A percentile compares a stretch with the other conserved stretches of the same genome.
phyloP scores from a whole-genome alignment of 2,888 invertebrate genomes.

The Tubulanus polymorphus region DNA sequence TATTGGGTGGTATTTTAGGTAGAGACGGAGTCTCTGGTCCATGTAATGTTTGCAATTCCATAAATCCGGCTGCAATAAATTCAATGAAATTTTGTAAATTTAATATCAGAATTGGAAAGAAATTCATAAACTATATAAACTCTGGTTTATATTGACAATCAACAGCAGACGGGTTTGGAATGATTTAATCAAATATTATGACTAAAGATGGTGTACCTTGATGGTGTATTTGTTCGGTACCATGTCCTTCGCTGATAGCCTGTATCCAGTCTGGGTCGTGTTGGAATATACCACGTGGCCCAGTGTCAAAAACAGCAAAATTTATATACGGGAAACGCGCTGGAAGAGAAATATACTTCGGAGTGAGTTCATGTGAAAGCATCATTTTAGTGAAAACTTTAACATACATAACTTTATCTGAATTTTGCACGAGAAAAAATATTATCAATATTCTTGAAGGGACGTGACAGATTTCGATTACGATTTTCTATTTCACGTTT shows the following conservation, averaged over 20 bases:
- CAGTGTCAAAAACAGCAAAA: slow-evolving; percentile 19
- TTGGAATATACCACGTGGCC: background rate
- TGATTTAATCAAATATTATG: too few relatives aligned
- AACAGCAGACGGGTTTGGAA: too few relatives aligned
- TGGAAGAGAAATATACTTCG: background rate
- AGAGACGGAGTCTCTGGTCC: slow-evolving; percentile 25
- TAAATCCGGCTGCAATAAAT: slow-evolving; percentile 12
- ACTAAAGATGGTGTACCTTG: too few relatives aligned
- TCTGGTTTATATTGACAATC: too few relatives aligned
- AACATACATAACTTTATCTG: too few relatives aligned
- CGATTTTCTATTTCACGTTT: too few relatives aligned
- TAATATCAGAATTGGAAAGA: too few relatives aligned
- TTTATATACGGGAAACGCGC: slow-evolving; percentile 20
- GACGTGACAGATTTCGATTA: too few relatives aligned
- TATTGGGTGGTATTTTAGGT: slow-evolving; percentile 36
- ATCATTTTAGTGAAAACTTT: too few relatives aligned
- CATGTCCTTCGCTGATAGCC: background rate
- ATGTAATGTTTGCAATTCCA: slow-evolving; percentile 21
- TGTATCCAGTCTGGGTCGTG: background rate
- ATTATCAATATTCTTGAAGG: too few relatives aligned
- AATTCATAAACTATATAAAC: too few relatives aligned
- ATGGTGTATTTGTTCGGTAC: slow-evolving; percentile 5
- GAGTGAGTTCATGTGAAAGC: background rate
- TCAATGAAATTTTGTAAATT: background rate
- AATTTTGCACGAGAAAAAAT: too few relatives aligned